These are phyloP conservation scores for Tachina grossa DNA, from an alignment of 2,888 invertebrate genomes.

Conservation along the genomic window DNA sequence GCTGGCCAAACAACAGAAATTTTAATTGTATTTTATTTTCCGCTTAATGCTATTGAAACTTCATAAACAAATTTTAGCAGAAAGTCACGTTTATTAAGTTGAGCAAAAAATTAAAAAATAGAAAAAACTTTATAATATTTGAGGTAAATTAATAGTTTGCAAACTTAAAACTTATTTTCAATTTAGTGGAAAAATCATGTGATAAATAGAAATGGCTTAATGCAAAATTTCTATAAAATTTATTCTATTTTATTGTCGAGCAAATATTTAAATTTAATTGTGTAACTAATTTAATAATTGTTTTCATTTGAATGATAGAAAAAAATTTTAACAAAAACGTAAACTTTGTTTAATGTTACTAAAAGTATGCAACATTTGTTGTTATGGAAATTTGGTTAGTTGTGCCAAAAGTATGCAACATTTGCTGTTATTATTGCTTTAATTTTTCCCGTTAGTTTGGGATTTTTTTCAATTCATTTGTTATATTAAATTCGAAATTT, in stretches of 20 bases:
- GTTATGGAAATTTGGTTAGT: no score
- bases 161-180: background rate
- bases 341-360: no score
- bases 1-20: background rate
- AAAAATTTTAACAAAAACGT: no score
- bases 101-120: background rate
- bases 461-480: no score
- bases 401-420: no score
- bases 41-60: background rate
- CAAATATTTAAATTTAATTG: no score
- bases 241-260: background rate
- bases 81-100: constrained; percentile 37
- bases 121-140: constrained; percentile 11
- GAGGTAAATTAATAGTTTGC: constrained; percentile 2
- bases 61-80: constrained; percentile 15
- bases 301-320: no score
- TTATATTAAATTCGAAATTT: no score
- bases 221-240: background rate
- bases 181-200: constrained; percentile 6
- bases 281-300: no score
- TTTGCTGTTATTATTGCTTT: no score
- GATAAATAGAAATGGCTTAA: background rate
- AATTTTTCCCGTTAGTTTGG: no score
- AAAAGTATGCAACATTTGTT: no score
- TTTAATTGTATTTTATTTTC: constrained; percentile 29